phyloP scores from a whole-genome alignment of 2,797 vertebrate species.

The Todus mexicanus region DNA sequence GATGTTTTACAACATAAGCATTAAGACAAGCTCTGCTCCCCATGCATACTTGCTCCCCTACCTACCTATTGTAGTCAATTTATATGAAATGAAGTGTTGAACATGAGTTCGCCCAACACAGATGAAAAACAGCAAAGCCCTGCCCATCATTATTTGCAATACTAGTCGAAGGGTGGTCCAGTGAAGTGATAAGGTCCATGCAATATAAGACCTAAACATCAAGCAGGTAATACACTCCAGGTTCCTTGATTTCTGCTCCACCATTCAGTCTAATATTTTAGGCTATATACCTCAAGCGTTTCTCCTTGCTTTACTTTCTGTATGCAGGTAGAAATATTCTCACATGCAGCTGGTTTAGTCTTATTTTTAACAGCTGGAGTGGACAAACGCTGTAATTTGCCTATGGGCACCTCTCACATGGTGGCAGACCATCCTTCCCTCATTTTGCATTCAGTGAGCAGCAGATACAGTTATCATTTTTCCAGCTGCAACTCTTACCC shows the following conservation, averaged over 20 bases:
- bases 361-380: background rate
- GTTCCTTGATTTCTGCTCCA: background rate
- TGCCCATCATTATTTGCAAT: background rate
- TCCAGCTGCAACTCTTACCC: background rate
- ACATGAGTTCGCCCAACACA: background rate
- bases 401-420: background rate
- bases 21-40: background rate
- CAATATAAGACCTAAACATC: background rate
- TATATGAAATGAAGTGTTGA: background rate
- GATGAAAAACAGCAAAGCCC: background rate
- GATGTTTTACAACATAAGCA: background rate
- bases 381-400: background rate
- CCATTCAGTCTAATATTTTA: background rate
- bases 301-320: background rate
- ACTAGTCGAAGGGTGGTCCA: background rate
- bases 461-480: background rate
- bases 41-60: background rate
- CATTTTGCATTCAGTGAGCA: background rate
- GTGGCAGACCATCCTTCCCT: background rate
- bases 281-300: background rate
- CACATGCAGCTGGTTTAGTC: background rate
- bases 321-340: background rate
- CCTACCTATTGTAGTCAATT: background rate
- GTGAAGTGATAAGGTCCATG: background rate
- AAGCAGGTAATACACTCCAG: fast-evolving